phyloP scores from a whole-genome alignment of 2,113 vertebrate species.

The Cynoglossus semilaevis region DNA sequence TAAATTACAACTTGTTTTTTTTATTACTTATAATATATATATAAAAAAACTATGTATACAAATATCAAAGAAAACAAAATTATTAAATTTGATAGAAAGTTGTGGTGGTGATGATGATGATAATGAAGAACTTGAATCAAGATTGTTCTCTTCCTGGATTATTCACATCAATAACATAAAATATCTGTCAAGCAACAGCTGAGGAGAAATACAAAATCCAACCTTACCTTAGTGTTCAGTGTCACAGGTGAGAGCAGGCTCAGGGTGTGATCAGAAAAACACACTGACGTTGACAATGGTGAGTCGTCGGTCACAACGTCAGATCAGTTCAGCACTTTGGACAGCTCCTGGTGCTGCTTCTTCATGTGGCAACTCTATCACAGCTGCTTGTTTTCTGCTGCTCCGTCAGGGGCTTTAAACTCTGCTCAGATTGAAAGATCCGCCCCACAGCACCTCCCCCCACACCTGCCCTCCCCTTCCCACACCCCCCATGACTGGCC shows the following conservation, averaged over 20 bases:
- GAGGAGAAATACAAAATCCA: too few species aligned
- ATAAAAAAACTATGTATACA: too few species aligned
- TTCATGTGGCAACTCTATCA: slow-evolving; percentile 17
- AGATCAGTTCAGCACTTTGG: slow-evolving; percentile 44
- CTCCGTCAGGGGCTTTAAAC: slow-evolving; percentile 47
- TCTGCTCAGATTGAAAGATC: slow-evolving; percentile 27
- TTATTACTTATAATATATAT: too few species aligned
- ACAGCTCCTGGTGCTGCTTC: slow-evolving; percentile 36
- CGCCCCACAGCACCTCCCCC: slow-evolving; percentile 23
- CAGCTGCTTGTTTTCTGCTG: slow-evolving; percentile 20
- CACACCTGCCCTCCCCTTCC: background rate
- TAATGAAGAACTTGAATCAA: too few species aligned
- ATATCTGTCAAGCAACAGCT: too few species aligned
- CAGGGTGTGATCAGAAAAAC: background rate
- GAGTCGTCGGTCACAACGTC: slow-evolving; percentile 9
- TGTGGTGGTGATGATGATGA: too few species aligned
- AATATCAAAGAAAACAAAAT: too few species aligned
- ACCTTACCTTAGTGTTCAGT: background rate
- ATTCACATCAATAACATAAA: too few species aligned
- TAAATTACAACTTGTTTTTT: too few species aligned
- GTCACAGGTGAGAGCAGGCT: slow-evolving; percentile 16
- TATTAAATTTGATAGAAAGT: too few species aligned
- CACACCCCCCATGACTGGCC: background rate
- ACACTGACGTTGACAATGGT: slow-evolving; percentile 1
- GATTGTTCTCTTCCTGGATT: too few species aligned